Base-by-base conservation (phyloP, 2,113 vertebrate genomes). In the Oriolus oriolus region DNA sequence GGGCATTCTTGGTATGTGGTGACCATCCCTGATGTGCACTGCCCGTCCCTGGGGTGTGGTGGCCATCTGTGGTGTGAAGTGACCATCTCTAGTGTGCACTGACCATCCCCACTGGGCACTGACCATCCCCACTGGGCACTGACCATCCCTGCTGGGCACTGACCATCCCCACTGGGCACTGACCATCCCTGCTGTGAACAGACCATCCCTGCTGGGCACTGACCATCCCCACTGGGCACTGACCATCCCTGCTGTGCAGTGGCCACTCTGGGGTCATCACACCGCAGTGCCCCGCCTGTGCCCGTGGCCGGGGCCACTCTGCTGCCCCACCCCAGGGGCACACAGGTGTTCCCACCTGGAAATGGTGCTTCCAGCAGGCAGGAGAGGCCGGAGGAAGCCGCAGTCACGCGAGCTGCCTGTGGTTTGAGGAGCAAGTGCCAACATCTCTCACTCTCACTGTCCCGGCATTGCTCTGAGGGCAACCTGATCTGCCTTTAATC, bases 401-500 rank as follows among this genome's bases (percentile, higher is more conserved):
- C 97, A 98, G 98, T 98, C 98, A 98, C 95, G 96, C 79, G 97
- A 98, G 96, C 97, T 75, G 95, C 94, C 73, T 98, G 98, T 96
- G 98, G 98, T 98, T 98, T 98, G 35, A 74, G 96, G 85, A 90
- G 95, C 95, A 63, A 96, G 95, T 85, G 98, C 98, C 98, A 98
- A 96, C 97, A 98, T 95, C 97, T 98, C 98, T 98, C 98, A 97
- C 98, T 98, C 98, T 98, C 94, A 45, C 96, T 97, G 77, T 97
- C 97, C 95, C 97, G 96, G 97, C 89, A n/a, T 95, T 92, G 97
- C 98, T 98, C 97, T 26, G 18, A 84, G 96, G 98, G 98, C 97
- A 98, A 98, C 98, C 97, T 98, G 98, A 98, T 98, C 98, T 98
- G 97, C 97, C 96, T 98, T 98, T 97, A 97, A 98, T 98, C 97